These are phyloP conservation scores for Probosciger aterrimus DNA, from an alignment of 2,113 vertebrate genomes.

Conservation along the genomic window DNA sequence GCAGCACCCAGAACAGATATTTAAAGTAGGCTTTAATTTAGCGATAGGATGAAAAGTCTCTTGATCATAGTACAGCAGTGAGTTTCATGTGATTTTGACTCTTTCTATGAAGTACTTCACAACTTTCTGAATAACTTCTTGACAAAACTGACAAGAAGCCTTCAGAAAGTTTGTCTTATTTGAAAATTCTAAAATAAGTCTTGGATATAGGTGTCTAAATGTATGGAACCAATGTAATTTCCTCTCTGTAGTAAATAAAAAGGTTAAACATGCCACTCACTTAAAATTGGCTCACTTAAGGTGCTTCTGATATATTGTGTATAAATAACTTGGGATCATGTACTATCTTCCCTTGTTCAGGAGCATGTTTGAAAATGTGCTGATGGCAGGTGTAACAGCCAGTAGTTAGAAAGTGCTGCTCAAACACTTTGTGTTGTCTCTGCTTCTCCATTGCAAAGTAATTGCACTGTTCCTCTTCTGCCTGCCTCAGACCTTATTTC, in stretches of 20 bases:
- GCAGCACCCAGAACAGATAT: background rate
- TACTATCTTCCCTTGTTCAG: background rate
- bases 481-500: slow-evolving; percentile 5
- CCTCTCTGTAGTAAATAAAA: background rate
- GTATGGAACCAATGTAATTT: background rate
- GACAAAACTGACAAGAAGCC: background rate
- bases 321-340: background rate
- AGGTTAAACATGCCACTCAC: background rate
- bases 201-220: background rate
- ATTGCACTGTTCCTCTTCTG: background rate
- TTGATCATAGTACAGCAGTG: background rate
- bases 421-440: background rate
- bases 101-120: background rate
- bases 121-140: background rate
- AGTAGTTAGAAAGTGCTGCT: slow-evolving; percentile 20
- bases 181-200: background rate
- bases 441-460: background rate
- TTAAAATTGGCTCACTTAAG: background rate
- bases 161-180: background rate
- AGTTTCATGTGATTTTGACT: background rate
- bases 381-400: slow-evolving; percentile 16
- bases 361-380: slow-evolving; percentile 8
- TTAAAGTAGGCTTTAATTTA: background rate
- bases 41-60: background rate
- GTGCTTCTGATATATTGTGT: background rate